These are phyloP conservation scores for Loxodonta africana DNA, from an alignment of 2,113 vertebrate species.

Conservation along the genomic window DNA sequence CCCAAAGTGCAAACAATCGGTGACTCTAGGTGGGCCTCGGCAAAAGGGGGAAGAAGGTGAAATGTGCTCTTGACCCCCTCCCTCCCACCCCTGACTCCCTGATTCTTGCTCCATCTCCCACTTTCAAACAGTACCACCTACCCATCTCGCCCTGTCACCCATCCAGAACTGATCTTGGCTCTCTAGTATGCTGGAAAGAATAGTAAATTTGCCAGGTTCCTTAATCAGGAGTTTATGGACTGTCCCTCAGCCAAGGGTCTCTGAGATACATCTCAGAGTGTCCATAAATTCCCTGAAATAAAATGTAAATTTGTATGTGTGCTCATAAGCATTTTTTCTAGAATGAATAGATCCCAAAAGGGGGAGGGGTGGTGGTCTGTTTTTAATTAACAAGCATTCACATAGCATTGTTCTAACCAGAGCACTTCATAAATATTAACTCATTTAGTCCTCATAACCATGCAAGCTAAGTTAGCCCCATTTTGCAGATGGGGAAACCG, in stretches of 20 bases:
- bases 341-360: background rate
- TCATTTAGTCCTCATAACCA: background rate
- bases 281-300: background rate
- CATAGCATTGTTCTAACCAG: background rate
- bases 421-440: background rate
- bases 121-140: background rate
- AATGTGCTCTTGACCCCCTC: conserved; percentile 3
- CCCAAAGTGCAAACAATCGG: background rate
- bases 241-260: background rate
- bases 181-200: background rate
- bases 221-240: background rate
- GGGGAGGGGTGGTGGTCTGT: background rate
- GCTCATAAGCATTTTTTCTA: background rate
- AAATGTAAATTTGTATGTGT: conserved; percentile 9
- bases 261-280: background rate
- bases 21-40: conserved; percentile 6
- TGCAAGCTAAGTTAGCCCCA: background rate
- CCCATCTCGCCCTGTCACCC: background rate
- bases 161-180: background rate
- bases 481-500: background rate
- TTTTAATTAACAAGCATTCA: conserved; percentile 48
- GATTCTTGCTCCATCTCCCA: background rate
- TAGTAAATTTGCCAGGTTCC: background rate
- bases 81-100: background rate
- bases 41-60: conserved; percentile 25